Conservation (phyloP, 2,888 invertebrate genomes). For the Andricus curvator region DNA sequence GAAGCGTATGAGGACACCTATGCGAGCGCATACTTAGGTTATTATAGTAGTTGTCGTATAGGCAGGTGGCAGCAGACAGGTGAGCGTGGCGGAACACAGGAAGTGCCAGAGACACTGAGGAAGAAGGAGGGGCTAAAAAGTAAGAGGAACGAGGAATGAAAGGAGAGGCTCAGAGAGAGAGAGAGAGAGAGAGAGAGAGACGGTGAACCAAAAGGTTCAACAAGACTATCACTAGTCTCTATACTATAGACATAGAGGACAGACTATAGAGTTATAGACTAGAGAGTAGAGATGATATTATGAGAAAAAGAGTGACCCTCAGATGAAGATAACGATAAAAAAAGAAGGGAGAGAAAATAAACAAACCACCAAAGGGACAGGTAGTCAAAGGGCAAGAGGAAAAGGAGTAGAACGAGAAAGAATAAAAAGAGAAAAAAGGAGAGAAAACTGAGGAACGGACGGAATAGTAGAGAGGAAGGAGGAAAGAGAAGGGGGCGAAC, state of each 20-base stretch:
- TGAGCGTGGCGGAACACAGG: conserved; percentile 74
- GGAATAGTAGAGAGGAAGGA: conserved; percentile 23
- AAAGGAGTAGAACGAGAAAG: no score
- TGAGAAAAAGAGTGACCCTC: no score
- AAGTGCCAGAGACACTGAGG: conserved; percentile 69
- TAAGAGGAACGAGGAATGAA: conserved; percentile 50
- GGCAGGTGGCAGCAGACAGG: conserved; percentile 70
- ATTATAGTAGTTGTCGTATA: conserved; percentile 52
- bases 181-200: conserved; percentile 30
- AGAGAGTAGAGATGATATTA: no score
- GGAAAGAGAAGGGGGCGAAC: conserved; percentile 43
- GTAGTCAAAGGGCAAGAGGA: no score
- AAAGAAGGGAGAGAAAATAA: no score
- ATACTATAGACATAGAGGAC: no score
- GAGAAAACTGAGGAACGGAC: conserved; percentile 42
- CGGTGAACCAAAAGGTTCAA: no score
- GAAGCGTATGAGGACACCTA: neutral
- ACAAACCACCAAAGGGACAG: no score
- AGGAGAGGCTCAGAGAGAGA: neutral
- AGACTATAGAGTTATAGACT: no score
- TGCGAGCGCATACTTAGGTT: conserved; percentile 55
- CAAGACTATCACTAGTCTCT: no score
- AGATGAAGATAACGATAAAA: no score
- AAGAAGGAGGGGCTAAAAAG: conserved; percentile 48
- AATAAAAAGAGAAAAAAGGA: conserved; percentile 38